These are phyloP conservation scores for Urocitellus parryii DNA, from an alignment of 2,113 vertebrate species.

Conservation along the genomic window DNA sequence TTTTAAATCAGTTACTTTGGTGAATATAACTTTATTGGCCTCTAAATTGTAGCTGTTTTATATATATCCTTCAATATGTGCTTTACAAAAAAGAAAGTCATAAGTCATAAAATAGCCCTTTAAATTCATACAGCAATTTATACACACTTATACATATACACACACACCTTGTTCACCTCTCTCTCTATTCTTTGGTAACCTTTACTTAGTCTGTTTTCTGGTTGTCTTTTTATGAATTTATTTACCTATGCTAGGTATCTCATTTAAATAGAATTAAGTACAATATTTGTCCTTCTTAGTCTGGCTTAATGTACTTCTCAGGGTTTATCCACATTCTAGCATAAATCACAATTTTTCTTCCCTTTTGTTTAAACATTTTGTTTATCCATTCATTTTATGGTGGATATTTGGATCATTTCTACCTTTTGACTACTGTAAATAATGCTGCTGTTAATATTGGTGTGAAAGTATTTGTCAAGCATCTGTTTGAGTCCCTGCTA, in stretches of 20 bases:
- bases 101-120: conserved; percentile 13
- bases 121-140: background rate
- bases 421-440: background rate
- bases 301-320: background rate
- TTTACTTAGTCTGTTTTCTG: background rate
- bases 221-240: background rate
- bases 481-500: background rate
- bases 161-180: background rate
- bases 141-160: too few species aligned
- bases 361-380: background rate
- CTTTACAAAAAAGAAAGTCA: background rate
- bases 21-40: background rate
- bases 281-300: background rate
- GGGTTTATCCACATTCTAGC: background rate
- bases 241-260: background rate
- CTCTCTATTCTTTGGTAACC: background rate
- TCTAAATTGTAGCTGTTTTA: background rate
- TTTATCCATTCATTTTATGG: background rate
- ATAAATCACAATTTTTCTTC: background rate
- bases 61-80: background rate
- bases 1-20: background rate
- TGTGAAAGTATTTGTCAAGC: background rate
- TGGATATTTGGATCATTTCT: background rate
- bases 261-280: background rate
- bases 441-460: background rate